phyloP scores from a whole-genome alignment of 2,888 invertebrate genomes.

The Alsophila aescularia region DNA sequence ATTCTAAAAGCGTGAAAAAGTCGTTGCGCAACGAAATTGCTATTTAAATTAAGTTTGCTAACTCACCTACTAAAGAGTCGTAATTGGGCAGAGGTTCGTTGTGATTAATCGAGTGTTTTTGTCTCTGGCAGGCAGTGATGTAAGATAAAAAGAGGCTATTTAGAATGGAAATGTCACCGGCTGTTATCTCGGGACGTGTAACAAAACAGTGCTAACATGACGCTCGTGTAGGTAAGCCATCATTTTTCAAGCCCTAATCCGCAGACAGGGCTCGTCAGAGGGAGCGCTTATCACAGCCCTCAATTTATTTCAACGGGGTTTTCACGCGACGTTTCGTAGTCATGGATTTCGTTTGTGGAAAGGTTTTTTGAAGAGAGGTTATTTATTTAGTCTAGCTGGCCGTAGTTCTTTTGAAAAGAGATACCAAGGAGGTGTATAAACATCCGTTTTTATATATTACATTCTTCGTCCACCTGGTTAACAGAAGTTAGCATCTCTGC shows the following conservation, averaged over 20 bases:
- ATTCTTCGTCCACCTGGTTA: no score
- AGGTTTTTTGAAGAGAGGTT: not conserved
- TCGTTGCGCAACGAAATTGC: not conserved
- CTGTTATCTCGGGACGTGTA: slow-evolving; percentile 38
- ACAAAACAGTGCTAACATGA: slow-evolving; percentile 58
- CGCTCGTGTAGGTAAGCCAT: slow-evolving; percentile 68
- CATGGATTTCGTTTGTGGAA: slow-evolving; percentile 55
- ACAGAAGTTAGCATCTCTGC: no score
- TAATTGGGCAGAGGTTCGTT: not conserved
- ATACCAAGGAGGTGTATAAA: no score
- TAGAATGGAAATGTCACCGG: slow-evolving; percentile 26
- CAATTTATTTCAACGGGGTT: slow-evolving; percentile 80
- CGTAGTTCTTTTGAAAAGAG: no score
- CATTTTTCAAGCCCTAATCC: slow-evolving; percentile 83
- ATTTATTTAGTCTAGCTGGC: no score
- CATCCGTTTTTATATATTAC: no score
- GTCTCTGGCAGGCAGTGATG: slow-evolving; percentile 11
- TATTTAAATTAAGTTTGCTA: not conserved
- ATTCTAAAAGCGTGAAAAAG: slow-evolving; percentile 1
- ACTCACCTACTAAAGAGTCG: not conserved
- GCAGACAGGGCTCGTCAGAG: slow-evolving; percentile 80
- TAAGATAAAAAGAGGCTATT: slow-evolving; percentile 14
- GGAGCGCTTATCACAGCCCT: slow-evolving; percentile 78
- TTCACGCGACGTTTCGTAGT: slow-evolving; percentile 58
- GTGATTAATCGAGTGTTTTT: slow-evolving; percentile 15